These are phyloP conservation scores for Geotrupes spiniger DNA, from an alignment of 2,888 invertebrate genomes.

Conservation along the genomic window DNA sequence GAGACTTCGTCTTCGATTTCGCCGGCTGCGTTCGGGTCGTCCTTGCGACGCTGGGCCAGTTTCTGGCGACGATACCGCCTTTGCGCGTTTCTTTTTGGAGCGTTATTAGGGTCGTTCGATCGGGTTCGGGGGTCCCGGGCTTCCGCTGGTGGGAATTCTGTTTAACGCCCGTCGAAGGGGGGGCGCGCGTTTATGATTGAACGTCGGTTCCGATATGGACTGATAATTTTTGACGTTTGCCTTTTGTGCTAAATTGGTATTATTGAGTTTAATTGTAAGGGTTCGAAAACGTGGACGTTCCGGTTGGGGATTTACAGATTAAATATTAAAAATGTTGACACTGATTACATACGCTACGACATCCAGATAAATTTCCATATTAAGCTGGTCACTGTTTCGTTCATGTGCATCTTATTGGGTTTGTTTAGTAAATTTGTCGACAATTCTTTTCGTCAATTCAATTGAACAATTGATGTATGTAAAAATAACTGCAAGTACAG, in stretches of 20 bases:
- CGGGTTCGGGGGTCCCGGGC: neutral
- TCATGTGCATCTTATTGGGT: too few relatives aligned
- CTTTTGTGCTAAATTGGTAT: constrained; percentile 40
- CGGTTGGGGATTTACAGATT: too few relatives aligned
- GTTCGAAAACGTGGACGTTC: too few relatives aligned
- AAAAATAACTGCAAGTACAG: too few relatives aligned
- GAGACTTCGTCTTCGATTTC: neutral
- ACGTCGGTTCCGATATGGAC: constrained; percentile 41
- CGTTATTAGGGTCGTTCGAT: neutral
- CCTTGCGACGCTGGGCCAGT: neutral
- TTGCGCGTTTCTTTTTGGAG: neutral
- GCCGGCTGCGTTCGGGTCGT: neutral
- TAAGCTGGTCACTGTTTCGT: too few relatives aligned
- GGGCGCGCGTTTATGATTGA: constrained; percentile 33
- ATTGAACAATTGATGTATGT: too few relatives aligned
- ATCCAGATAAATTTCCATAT: too few relatives aligned
- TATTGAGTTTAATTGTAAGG: constrained; percentile 27
- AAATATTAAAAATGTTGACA: too few relatives aligned
- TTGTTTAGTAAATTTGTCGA: too few relatives aligned
- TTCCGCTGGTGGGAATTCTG: constrained; percentile 3
- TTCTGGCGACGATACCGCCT: neutral
- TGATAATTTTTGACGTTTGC: constrained; percentile 41
- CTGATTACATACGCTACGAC: too few relatives aligned
- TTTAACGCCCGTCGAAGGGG: constrained; percentile 2
- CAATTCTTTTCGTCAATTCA: too few relatives aligned